These are phyloP conservation scores for Drosophila nasuta DNA, from an alignment of 1,140 invertebrate species.

Conservation along the genomic window DNA sequence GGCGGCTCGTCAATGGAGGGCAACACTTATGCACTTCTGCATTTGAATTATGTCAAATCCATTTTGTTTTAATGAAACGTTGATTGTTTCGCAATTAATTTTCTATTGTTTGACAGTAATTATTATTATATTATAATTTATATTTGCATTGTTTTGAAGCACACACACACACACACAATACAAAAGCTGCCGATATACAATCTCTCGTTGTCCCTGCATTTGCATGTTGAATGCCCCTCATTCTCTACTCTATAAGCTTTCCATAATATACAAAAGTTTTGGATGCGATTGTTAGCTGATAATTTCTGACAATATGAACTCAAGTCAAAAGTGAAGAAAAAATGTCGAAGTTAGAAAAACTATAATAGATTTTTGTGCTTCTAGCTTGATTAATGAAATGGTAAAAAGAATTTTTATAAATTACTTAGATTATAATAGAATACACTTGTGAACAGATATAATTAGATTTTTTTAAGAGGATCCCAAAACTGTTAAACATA, in stretches of 20 bases:
- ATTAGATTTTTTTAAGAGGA: no score
- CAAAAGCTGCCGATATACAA: slow-evolving; percentile 28
- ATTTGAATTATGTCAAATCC: slow-evolving; percentile 84
- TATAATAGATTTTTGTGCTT: no score
- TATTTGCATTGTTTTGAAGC: slow-evolving; percentile 68
- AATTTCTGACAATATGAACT: background rate
- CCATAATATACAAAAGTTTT: background rate
- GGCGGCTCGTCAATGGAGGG: slow-evolving; percentile 41
- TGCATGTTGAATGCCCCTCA: slow-evolving; percentile 4
- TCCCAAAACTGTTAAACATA: no score
- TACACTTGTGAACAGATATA: no score
- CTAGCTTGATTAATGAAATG: no score
- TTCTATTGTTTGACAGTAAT: slow-evolving; percentile 84
- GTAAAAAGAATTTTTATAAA: no score
- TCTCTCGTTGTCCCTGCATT: slow-evolving; percentile 18
- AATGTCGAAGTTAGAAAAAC: no score
- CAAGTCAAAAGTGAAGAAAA: no score
- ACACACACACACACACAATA: slow-evolving; percentile 36
- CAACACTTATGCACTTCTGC: slow-evolving; percentile 78
- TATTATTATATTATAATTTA: slow-evolving; percentile 83
- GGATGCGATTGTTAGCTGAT: background rate
- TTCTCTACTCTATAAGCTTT: background rate
- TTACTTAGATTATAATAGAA: no score
- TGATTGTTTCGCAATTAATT: slow-evolving; percentile 84
- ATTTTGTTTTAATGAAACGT: slow-evolving; percentile 84